These are phyloP conservation scores for Cyprinella venusta DNA, from an alignment of 2,797 vertebrate genomes.

Conservation along the genomic window DNA sequence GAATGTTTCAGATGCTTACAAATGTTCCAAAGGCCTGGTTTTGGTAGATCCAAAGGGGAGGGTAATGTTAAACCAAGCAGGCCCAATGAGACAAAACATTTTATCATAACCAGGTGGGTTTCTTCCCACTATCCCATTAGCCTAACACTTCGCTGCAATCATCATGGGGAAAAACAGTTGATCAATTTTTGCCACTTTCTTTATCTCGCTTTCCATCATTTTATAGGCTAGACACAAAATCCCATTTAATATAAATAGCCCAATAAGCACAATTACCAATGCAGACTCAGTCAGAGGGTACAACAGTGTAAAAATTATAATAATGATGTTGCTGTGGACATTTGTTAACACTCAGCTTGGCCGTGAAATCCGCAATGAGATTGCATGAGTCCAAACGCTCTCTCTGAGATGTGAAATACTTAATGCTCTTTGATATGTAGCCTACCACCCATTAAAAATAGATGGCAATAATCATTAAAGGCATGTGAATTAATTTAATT, in stretches of 20 bases:
- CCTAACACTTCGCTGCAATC: slow-evolving; percentile 5
- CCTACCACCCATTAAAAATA: slow-evolving; percentile 79
- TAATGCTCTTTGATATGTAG: slow-evolving; percentile 78
- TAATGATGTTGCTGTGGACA: slow-evolving; percentile 36
- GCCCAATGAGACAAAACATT: slow-evolving; percentile 18
- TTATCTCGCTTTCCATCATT: neutral
- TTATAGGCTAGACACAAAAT: slow-evolving; percentile 31
- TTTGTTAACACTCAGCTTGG: slow-evolving; percentile 29
- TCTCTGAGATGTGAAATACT: slow-evolving; percentile 63
- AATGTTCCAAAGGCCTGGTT: slow-evolving; percentile 41
- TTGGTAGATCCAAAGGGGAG: neutral
- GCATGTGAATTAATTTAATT: slow-evolving; percentile 83
- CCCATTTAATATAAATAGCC: slow-evolving; percentile 32
- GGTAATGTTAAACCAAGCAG: slow-evolving; percentile 17
- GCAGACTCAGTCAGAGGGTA: slow-evolving; percentile 24
- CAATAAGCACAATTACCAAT: slow-evolving; percentile 31
- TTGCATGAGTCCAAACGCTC: slow-evolving; percentile 7
- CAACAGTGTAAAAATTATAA: slow-evolving; percentile 26
- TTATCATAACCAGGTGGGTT: slow-evolving; percentile 25
- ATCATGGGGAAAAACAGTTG: neutral
- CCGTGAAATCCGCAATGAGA: slow-evolving; percentile 1
- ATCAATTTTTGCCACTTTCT: slow-evolving; percentile 24
- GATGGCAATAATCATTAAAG: slow-evolving; percentile 80
- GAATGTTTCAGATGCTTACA: slow-evolving; percentile 72
- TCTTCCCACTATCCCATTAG: slow-evolving; percentile 24